phyloP scores from a whole-genome alignment of 2,113 vertebrate species.

The Chinchilla lanigera region DNA sequence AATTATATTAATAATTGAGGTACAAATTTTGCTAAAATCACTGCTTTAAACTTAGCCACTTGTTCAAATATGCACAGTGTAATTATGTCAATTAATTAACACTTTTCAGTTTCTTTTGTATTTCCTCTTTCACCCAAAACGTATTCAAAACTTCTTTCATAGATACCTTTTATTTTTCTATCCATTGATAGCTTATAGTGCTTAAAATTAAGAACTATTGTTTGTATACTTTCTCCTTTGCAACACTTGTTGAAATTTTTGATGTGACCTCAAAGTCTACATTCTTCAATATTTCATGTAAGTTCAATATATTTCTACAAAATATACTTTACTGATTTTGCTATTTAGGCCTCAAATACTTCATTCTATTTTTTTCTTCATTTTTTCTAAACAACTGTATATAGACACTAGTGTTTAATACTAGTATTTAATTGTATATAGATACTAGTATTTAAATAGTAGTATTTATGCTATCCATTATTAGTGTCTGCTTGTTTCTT shows the following conservation, averaged over 20 bases:
- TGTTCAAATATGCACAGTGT: not conserved
- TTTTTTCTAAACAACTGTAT: not conserved
- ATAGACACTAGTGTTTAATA: no score
- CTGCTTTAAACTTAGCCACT: not conserved
- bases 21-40: not conserved
- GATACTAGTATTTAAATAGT: no score
- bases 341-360: not conserved
- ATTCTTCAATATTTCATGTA: not conserved
- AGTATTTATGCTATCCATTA: not conserved
- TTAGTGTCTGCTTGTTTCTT: not conserved
- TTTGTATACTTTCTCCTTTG: not conserved
- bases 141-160: not conserved
- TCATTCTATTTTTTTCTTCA: not conserved
- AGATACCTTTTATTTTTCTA: not conserved
- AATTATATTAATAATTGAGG: not conserved
- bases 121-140: not conserved
- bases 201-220: not conserved
- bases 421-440: no score
- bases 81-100: not conserved
- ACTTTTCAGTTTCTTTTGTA: not conserved
- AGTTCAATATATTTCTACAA: not conserved
- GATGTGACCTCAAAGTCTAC: not conserved
- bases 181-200: not conserved
- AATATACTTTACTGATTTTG: not conserved
- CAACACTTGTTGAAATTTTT: not conserved